These are phyloP conservation scores for Deroplatys truncata DNA, from an alignment of 2,888 invertebrate genomes.

Conservation along the genomic window DNA sequence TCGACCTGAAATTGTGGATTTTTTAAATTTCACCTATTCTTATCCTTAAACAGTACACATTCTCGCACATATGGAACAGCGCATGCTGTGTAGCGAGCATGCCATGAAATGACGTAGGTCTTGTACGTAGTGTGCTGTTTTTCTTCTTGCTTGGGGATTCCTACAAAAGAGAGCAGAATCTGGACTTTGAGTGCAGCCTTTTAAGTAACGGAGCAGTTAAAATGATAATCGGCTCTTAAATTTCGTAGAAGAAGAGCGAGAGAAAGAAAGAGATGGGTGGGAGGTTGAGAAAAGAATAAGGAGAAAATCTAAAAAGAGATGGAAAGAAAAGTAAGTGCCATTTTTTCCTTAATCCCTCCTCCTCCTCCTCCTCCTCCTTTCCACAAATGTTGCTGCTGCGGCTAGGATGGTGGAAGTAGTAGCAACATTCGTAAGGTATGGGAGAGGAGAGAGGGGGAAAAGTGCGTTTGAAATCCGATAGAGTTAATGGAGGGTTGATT, in stretches of 20 bases:
- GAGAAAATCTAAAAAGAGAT: slow-evolving; percentile 7
- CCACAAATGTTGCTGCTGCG: slow-evolving; percentile 5
- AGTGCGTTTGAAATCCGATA: slow-evolving; percentile 15
- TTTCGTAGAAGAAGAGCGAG: slow-evolving; percentile 10
- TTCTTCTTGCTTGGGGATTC: slow-evolving; percentile 39
- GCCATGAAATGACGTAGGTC: background rate
- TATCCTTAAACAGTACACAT: too few species aligned
- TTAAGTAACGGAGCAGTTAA: slow-evolving; percentile 43
- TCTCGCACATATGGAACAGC: too few species aligned
- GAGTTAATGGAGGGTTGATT: slow-evolving; percentile 25
- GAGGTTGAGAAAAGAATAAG: background rate
- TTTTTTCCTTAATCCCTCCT: slow-evolving; percentile 5
- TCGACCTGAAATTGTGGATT: too few species aligned
- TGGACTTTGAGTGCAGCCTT: slow-evolving; percentile 35
- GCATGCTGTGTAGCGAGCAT: too few species aligned
- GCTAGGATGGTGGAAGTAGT: too few species aligned
- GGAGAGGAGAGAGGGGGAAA: background rate
- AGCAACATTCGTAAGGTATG: background rate
- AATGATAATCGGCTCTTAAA: slow-evolving; percentile 42
- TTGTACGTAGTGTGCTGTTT: slow-evolving; percentile 32
- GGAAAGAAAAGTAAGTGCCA: slow-evolving; percentile 7
- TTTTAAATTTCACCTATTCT: too few species aligned
- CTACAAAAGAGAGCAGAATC: slow-evolving; percentile 38
- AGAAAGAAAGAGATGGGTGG: too few species aligned
- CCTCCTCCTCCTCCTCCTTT: background rate